Conservation (phyloP, 1,140 invertebrate species). For the Ruditapes philippinarum region DNA sequence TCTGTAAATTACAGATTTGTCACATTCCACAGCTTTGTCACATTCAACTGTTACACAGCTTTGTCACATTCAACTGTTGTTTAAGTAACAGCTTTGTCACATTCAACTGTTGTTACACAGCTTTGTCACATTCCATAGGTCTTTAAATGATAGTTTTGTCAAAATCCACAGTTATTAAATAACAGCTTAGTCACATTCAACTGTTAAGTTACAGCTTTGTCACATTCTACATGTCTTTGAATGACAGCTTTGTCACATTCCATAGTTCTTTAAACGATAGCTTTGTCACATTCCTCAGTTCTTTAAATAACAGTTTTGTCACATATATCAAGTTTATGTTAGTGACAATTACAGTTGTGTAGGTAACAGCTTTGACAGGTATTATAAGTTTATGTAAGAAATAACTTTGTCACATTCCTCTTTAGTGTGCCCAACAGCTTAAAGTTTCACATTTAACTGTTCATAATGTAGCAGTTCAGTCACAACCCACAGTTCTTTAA, state of each 20-base stretch:
- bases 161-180: conserved; percentile 75
- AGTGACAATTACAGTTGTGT: no score
- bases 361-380: no score
- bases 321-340: no score
- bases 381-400: no score
- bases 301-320: conserved; percentile 88
- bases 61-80: conserved; percentile 90
- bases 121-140: conserved; percentile 90
- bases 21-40: conserved; percentile 90
- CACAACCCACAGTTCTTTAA: no score
- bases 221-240: conserved; percentile 34
- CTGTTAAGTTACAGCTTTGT: not conserved
- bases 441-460: no score
- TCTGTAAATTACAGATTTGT: conserved; percentile 88
- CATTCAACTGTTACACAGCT: conserved; percentile 80
- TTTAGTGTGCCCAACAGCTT: no score
- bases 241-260: conserved; percentile 27
- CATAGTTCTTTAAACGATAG: conserved; percentile 89
- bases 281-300: conserved; percentile 90
- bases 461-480: no score
- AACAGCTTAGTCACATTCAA: conserved; percentile 88
- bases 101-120: no score
- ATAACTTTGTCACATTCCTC: no score
- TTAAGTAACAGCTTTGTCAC: conserved; percentile 85
- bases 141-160: conserved; percentile 87